Conservation (phyloP, 2,113 vertebrate genomes). For the Acanthisitta chloris region DNA sequence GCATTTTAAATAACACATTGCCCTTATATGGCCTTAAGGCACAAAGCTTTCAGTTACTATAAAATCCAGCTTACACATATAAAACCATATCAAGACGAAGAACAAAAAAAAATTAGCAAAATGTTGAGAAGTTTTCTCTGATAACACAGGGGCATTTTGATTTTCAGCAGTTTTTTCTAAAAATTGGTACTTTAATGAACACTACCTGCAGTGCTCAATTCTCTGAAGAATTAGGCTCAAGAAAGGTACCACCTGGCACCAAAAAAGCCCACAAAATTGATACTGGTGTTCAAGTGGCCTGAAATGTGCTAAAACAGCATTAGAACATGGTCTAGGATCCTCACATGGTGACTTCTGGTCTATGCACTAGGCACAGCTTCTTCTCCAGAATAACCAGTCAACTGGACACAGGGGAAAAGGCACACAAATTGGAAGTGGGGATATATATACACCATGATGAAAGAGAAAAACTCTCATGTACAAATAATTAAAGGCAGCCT, state of each 20-base stretch:
- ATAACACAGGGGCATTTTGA: neutral
- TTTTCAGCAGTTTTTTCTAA: neutral
- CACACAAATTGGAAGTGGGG: neutral
- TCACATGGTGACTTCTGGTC: neutral
- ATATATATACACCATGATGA: neutral
- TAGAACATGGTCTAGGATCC: neutral
- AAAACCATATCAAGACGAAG: neutral
- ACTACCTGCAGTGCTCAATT: neutral
- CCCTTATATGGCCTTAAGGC: neutral
- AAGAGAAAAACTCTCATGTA: neutral
- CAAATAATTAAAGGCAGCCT: neutral
- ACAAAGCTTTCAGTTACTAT: neutral
- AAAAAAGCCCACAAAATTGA: neutral
- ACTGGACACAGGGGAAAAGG: neutral
- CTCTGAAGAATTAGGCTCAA: neutral
- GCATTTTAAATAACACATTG: neutral
- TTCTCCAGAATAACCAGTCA: neutral
- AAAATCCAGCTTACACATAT: neutral
- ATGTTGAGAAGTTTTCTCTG: neutral
- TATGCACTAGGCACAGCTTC: neutral
- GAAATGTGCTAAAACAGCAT: neutral
- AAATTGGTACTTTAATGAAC: neutral
- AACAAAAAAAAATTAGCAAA: neutral
- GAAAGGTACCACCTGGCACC: neutral
- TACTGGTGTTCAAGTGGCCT: neutral